phyloP scores from a whole-genome alignment of 2,888 invertebrate species.

The Drosophila nr. medialis region DNA sequence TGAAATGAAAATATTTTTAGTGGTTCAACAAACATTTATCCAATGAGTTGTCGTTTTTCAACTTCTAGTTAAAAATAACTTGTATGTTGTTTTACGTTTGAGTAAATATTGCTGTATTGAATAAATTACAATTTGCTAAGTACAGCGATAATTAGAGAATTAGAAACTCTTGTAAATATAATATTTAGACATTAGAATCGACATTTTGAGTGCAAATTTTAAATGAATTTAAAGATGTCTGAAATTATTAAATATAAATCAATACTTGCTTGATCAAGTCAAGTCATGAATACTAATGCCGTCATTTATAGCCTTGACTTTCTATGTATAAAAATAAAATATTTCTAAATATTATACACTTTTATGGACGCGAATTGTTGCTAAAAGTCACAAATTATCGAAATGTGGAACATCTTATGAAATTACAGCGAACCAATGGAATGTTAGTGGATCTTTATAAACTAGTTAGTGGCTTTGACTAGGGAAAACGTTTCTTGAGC shows the following conservation, averaged over 20 bases:
- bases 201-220: background rate
- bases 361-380: conserved; percentile 2
- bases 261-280: background rate
- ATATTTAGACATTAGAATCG: background rate
- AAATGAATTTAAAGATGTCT: background rate
- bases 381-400: background rate
- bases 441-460: conserved; percentile 34
- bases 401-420: conserved; percentile 1
- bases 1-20: background rate
- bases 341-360: background rate
- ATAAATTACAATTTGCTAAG: background rate
- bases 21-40: too few species aligned
- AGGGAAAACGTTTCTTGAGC: conserved; percentile 86
- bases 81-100: background rate
- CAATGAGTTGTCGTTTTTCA: background rate
- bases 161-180: background rate
- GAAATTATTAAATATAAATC: background rate
- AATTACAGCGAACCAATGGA: conserved; percentile 46
- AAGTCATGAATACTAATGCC: background rate
- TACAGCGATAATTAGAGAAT: background rate
- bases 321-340: conserved; percentile 8
- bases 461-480: conserved; percentile 44
- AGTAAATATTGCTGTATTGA: background rate
- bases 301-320: background rate
- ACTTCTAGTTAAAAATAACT: background rate